Evolutionary conservation across 2,113 vertebrate species (phyloP), one percentile per base, ranked within the genome.

Genomic region (Mystacornis crossleyi): DNA sequence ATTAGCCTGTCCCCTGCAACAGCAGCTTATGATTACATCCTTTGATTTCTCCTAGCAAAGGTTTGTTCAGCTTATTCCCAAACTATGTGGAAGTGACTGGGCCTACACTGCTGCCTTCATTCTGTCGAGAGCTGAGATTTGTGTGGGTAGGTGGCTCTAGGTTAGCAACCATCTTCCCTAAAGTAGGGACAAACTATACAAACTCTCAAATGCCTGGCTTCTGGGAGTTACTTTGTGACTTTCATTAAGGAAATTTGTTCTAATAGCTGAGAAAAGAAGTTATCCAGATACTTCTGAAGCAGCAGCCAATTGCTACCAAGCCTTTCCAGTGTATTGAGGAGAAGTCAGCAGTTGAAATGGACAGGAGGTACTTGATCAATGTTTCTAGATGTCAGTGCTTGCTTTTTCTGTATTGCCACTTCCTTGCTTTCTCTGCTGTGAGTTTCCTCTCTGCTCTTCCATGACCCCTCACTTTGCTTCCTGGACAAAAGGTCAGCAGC

Each of bases 41-140:
- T 95, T 92, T 87, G 86, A 74, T 93, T 93, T 95, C 57, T 89
- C 70, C 57, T 45, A 55, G 74, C 50, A 94, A 83, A 94, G 70
- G 62, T 64, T 74, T 57, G 60, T 53, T 77, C 82, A 72, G 34
- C 26, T 90, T 38, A 47, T 81, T 93, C 75, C 90, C 47, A 73
- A 75, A 40, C 55, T 58, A 12, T 8, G 45, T 3, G 71, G 66
- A 36, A 65, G 38, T 29, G 18, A 47, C 29, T 64, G 19, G 45
- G 9, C 24, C n/a, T 17, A 4, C 2, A 3, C 1, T 71, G 40
- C 45, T 65, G 34, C 64, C 62, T 89, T 62, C 26, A 31, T 17
- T 78, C 85, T 60, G 9, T 29, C 26, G 23, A 88, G 48, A 86
- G 31, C 34, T 47, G 54, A 69, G 47, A 26, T 90, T 43, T 47